These are phyloP conservation scores for Falco berigora DNA, from an alignment of 2,797 vertebrate species.

Conservation along the genomic window DNA sequence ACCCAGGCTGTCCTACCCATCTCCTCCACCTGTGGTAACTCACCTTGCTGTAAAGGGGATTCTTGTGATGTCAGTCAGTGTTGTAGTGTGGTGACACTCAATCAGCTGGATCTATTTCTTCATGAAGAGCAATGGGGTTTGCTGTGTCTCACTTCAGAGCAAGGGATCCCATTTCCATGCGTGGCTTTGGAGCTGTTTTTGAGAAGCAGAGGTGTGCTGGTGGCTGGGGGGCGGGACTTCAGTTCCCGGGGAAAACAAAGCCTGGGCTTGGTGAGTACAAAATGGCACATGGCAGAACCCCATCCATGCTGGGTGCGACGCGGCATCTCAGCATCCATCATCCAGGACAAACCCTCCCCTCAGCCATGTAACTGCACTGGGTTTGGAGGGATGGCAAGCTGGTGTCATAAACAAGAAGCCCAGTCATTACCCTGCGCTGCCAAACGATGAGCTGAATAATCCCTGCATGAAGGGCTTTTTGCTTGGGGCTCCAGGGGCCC, in stretches of 20 bases:
- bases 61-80: neutral
- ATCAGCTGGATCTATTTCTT: neutral
- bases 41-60: neutral
- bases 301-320: accelerated
- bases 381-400: accelerated
- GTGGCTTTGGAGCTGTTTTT: neutral
- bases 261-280: neutral
- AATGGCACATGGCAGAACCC: neutral
- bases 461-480: neutral
- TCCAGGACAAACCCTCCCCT: neutral
- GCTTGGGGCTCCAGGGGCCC: neutral
- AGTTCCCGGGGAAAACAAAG: neutral
- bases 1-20: neutral
- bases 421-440: accelerated
- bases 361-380: accelerated
- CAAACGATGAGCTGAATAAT: neutral
- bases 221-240: neutral
- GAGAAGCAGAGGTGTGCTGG: neutral
- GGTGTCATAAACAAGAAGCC: neutral
- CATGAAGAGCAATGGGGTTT: neutral
- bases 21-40: neutral
- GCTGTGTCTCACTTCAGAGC: neutral
- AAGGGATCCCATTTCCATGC: neutral
- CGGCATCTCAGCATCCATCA: accelerated
- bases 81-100: neutral